Conservation (phyloP, 2,797 vertebrate species). For the Phalloptychus januarius region DNA sequence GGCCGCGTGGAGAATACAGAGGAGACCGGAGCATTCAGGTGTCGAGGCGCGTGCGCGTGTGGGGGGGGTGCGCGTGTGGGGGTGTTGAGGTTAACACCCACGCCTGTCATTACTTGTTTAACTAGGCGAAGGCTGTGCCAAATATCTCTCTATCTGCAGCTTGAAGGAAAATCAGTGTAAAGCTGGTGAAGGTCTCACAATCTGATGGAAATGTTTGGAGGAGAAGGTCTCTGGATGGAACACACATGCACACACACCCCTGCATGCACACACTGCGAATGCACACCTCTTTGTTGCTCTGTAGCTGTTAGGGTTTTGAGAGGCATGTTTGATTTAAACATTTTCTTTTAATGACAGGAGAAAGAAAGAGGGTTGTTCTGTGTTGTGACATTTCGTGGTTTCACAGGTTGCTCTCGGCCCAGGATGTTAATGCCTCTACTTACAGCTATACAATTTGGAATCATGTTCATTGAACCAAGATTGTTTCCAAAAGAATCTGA, state of each 20-base stretch:
- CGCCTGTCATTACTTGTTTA: conserved; percentile 59
- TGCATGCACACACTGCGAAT: neutral
- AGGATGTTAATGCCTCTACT: neutral
- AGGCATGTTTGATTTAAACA: neutral
- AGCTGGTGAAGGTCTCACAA: conserved; percentile 28
- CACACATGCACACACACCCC: too few relatives aligned
- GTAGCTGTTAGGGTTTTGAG: neutral
- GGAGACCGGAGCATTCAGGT: conserved; percentile 34
- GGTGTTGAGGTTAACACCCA: conserved; percentile 61
- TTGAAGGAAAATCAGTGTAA: conserved; percentile 22
- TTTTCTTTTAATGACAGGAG: neutral
- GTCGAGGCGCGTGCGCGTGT: conserved; percentile 30
- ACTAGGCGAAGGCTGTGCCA: conserved; percentile 40
- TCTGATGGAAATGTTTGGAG: conserved; percentile 13
- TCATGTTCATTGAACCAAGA: neutral
- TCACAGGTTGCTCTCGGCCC: neutral
- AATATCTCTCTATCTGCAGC: conserved; percentile 49
- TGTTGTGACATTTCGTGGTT: neutral
- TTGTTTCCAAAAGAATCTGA: neutral
- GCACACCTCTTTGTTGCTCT: neutral
- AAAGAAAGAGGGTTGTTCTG: neutral
- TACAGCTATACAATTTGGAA: neutral
- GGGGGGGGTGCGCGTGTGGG: neutral
- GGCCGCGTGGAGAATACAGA: conserved; percentile 45
- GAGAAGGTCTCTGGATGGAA: conserved; percentile 7